Conservation (phyloP, 2,888 invertebrate genomes). For the Drosophila stalkeri region DNA sequence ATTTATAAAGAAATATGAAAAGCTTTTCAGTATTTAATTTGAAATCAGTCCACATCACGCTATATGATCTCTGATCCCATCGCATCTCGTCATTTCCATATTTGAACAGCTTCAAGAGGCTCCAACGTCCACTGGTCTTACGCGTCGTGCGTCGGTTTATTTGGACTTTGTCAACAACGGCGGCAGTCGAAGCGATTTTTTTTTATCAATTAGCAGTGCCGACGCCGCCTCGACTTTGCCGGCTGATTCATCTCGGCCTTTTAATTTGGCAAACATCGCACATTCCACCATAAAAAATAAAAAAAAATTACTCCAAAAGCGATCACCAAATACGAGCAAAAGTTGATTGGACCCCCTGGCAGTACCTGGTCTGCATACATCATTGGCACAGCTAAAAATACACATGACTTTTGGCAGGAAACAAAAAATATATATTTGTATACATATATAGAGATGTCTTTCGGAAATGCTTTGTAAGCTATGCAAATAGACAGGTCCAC, state of each 20-base stretch:
- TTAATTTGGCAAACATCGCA: conserved; percentile 68
- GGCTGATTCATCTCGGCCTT: conserved; percentile 61
- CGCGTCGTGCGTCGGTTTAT: conserved; percentile 47
- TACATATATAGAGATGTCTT: conserved; percentile 10
- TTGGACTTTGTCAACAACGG: conserved; percentile 55
- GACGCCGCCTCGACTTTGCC: conserved; percentile 24
- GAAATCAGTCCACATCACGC: too few relatives aligned
- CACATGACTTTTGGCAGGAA: conserved; percentile 48
- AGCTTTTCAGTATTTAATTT: background rate
- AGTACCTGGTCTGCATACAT: conserved; percentile 47
- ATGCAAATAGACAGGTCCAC: conserved; percentile 27
- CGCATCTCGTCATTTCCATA: conserved; percentile 59
- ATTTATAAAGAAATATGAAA: conserved; percentile 17
- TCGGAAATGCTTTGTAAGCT: conserved; percentile 46
- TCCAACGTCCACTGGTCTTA: conserved; percentile 49
- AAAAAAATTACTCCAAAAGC: conserved; percentile 36
- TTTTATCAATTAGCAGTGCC: conserved; percentile 41
- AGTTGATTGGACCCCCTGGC: conserved; percentile 53
- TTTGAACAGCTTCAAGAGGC: conserved; percentile 47
- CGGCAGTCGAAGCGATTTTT: conserved; percentile 7
- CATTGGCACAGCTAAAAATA: conserved; percentile 44
- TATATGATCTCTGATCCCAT: background rate
- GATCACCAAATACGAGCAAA: conserved; percentile 63
- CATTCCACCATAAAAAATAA: conserved; percentile 58
- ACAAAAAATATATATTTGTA: conserved; percentile 18